Evolutionary conservation across 2,797 vertebrate genomes (phyloP), one percentile per base, ranked within the genome.

Genomic region (Enteromius afrohamiltoni): DNA sequence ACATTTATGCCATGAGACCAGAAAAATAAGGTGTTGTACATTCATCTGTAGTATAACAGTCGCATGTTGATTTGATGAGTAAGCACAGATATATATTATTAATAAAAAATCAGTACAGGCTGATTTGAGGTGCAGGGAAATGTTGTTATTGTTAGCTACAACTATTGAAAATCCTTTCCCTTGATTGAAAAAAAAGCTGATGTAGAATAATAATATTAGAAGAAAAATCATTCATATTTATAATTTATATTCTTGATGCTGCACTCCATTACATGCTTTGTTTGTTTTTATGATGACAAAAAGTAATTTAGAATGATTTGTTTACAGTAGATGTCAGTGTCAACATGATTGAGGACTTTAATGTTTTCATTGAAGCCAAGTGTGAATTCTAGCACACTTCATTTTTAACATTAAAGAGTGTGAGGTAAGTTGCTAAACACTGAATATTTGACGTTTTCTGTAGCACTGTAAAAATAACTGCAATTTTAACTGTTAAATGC

Each of bases 351-450:
- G 53, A 55, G 8, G 19, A 55, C 17, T 58, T 58, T 23, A 4
- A 58, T 58, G 21, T 23, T 60, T 60, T 60, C 55, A 60, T 5
- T 5, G n/a, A 60, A 58, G 55, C 55, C n/a, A 58, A 23, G 55
- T 58, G n/a, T 58, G 55, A 58, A 60, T 60, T 58, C n/a, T n/a
- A 58, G n/a, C 55, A 58, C 55, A n/a, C 8, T 55, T 55, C 53
- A n/a, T 55, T 55, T 49, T 55, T n/a, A 55, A 55, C 19, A 51
- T 51, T 51, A 51, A 51, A 40, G 49, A 53, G 51, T 51, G 49
- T 21, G 6, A n/a, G 7, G 6, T 53, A 53, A 53, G 51, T 55
- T 55, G 19, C 51, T 55, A 55, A 55, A 55, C 51, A n/a, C 21
- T n/a, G 9, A 3, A n/a, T 55, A 55, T n/a, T n/a, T 55, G 53